Conservation (phyloP, 2,888 invertebrate species). For the Serripes groenlandicus region DNA sequence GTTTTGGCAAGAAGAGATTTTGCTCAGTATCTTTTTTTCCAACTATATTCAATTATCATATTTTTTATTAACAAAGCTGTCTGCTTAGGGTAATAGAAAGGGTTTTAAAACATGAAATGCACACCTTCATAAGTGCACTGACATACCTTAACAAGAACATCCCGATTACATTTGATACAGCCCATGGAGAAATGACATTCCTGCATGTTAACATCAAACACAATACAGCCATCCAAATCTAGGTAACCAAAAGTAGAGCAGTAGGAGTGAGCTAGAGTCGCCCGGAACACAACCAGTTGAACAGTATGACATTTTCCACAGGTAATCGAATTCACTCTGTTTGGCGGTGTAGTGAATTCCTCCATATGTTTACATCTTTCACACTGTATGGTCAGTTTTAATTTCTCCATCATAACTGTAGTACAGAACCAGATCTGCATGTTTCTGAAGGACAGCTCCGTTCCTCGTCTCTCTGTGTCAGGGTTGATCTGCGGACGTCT, state of each 20-base stretch:
- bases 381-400: constrained; percentile 83
- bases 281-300: constrained; percentile 80
- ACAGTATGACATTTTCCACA: constrained; percentile 83
- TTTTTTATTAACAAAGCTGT: no score
- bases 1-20: no score
- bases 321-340: constrained; percentile 73
- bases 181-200: constrained; percentile 82
- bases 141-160: constrained; percentile 83
- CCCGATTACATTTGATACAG: constrained; percentile 85
- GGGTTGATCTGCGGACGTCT: constrained; percentile 39
- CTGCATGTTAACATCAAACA: constrained; percentile 85
- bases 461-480: constrained; percentile 80
- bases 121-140: no score
- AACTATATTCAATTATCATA: no score
- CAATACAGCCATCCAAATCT: constrained; percentile 83
- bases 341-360: constrained; percentile 79
- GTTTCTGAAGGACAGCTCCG: constrained; percentile 82
- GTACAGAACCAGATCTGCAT: constrained; percentile 82
- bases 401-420: constrained; percentile 79
- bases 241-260: constrained; percentile 85
- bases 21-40: no score
- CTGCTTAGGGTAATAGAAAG: no score
- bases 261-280: constrained; percentile 83
- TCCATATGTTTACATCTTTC: constrained; percentile 78
- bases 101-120: no score